Conservation (phyloP, 2,797 vertebrate species). For the Anguilla megastoma region DNA sequence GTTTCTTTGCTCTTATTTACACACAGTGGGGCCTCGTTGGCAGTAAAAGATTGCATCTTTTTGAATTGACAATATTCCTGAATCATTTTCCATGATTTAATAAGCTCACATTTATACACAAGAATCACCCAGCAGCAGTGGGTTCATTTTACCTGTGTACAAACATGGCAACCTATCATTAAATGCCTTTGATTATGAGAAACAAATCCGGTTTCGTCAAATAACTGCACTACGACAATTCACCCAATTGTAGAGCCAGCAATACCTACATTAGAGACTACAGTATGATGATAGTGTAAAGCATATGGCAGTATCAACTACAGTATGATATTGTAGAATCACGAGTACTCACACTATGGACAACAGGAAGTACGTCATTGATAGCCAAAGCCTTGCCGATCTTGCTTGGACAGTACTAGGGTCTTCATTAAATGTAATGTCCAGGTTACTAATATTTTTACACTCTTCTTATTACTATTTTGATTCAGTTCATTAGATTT, state of each 20-base stretch:
- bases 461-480: not conserved
- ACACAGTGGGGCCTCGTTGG: not conserved
- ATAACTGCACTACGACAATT: not conserved
- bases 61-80: not conserved
- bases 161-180: not conserved
- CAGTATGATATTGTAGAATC: not conserved
- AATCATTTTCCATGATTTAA: not conserved
- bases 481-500: not conserved
- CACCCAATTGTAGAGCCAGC: not conserved
- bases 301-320: not conserved
- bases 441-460: not conserved
- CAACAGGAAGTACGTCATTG: not conserved
- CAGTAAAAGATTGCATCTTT: not conserved
- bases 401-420: not conserved
- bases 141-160: not conserved
- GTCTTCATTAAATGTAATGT: not conserved
- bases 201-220: not conserved
- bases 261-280: not conserved
- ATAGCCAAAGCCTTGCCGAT: not conserved
- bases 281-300: not conserved
- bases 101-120: not conserved
- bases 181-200: not conserved
- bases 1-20: not conserved
- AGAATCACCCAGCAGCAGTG: not conserved
- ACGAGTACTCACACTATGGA: not conserved